Base-by-base conservation (phyloP, 2,888 invertebrate genomes). In the Napeogenes inachia region DNA sequence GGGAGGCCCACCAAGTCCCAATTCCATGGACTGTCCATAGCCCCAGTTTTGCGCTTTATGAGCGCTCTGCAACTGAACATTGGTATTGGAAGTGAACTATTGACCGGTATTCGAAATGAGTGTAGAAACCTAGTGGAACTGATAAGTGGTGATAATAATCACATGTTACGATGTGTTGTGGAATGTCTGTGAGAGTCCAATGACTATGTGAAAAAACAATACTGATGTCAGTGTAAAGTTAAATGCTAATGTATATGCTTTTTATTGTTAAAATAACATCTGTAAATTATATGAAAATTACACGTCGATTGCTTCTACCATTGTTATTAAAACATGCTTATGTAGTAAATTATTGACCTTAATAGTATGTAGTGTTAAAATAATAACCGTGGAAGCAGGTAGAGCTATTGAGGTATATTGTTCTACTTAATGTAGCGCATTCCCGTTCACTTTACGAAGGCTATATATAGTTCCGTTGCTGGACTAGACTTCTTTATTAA, bases 21-120 rank as follows among this genome's bases (percentile, higher is more conserved):
- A 93, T 71, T 94, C 94, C 32, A 91, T 95, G 83, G 95, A 95
- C 79, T 95, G 95, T 81, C 92, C 94, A 90, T 94, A 94, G 94
- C 90, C 79, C 46, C 80, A 78, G 75, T 84, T 86, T 69, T 84
- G 85, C 89, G 85, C 86, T 64, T 85, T 84, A 79, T 83, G 80
- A 85, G 86, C 87, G 85, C 83, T 71, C 13, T 71, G 63, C 68
- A 64, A 62, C 68, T 75, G 73, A 74, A 75, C 77, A 72, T 70
- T 74, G 64, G 54, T 59, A 69, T 68, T 61, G 45, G 57, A 63
- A 61, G 69, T 72, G 70, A 60, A 65, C 61, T 66, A 58, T 58
- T 61, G 45, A 61, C 60, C 46, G 30, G 66, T 62, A 66, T 61
- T 68, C 59, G 66, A 59, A 57, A 58, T 50, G 57, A 63, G 69